A percentile compares a stretch with the other conserved stretches of the same genome.
These are phyloP conservation scores for Oligia latruncula DNA, from an alignment of 2,888 invertebrate genomes.

Conservation along the genomic window DNA sequence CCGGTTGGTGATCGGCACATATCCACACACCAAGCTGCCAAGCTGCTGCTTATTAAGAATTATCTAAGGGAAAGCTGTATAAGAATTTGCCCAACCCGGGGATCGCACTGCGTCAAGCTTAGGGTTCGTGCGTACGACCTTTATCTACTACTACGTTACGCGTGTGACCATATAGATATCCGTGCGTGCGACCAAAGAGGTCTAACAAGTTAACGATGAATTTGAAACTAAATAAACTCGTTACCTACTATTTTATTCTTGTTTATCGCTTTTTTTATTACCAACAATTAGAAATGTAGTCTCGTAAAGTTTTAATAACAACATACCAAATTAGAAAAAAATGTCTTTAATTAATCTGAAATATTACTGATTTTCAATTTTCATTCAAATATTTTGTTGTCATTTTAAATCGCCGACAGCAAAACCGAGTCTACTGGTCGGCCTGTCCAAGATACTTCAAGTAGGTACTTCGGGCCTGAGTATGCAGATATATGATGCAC, in stretches of 20 bases:
- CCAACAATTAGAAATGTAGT: neutral
- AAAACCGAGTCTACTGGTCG: neutral
- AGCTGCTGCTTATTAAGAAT: neutral
- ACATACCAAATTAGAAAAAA: neutral
- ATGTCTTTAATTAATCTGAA: neutral
- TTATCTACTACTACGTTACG: neutral
- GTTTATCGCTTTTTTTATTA: neutral
- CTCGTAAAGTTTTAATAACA: neutral
- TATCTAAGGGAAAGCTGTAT: neutral
- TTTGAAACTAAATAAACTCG: neutral
- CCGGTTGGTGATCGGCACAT: too few relatives aligned
- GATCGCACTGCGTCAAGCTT: too few relatives aligned
- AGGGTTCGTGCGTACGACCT: neutral
- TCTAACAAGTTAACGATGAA: neutral
- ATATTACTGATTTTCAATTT: slow-evolving; percentile 3
- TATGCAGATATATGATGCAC: neutral
- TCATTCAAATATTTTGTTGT: neutral
- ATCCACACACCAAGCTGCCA: neutral
- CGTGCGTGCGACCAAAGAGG: neutral
- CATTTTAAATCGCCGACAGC: neutral
- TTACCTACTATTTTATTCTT: neutral
- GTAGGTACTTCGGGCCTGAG: neutral
- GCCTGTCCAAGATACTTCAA: neutral
- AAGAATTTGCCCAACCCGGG: neutral
- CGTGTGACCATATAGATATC: neutral